Base-by-base conservation (phyloP, 2,888 invertebrate genomes). In the Dasysyrphus albostriatus region DNA sequence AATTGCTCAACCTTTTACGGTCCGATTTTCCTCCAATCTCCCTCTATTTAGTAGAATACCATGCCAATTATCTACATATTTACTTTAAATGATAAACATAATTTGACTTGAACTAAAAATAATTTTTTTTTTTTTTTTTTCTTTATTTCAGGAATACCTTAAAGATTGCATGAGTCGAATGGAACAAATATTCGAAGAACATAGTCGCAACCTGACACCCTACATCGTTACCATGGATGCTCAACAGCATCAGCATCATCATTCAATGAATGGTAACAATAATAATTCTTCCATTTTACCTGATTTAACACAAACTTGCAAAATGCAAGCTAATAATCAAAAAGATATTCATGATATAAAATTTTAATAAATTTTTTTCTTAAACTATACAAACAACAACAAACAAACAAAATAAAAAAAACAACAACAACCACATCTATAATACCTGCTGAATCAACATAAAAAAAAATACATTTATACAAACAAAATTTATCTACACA, bases 321-420 rank as follows among this genome's bases (percentile, higher is more conserved):
- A 95, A 93, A 95, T 95, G 93, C 95, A 95, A 92, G 96, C 97
- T 89, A 95, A 95, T 89, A 97, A 97, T 74, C 97, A 97, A 89
- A 97, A 97, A 90, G 97, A 98, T 93, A 96, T 97, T 90, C 94
- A 96, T 90, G 96, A 97, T 93, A 95, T 97, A 89, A 95, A 96
- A 93, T 97, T 96, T 93, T 96, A 93, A 93, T n/a, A 24, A 89
- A n/a, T 16, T 51, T 39, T 42, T 67, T 65, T 34, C 32, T 65
- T 24, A 24, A 51, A 59, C 19, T 6, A 59, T 12, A 42, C 39
- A 39, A 39, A 34, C 29, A 19, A 44, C 16, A 80, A 47, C 47
- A 63, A 59, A 42, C 24, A 51, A 72, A 42, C 63, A 76, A 51
- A n/a, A 2, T 10, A 56, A 3, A 61, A 59, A 58, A 47, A 34